phyloP scores from a whole-genome alignment of 2,888 invertebrate genomes.

The Diabrotica balteata region DNA sequence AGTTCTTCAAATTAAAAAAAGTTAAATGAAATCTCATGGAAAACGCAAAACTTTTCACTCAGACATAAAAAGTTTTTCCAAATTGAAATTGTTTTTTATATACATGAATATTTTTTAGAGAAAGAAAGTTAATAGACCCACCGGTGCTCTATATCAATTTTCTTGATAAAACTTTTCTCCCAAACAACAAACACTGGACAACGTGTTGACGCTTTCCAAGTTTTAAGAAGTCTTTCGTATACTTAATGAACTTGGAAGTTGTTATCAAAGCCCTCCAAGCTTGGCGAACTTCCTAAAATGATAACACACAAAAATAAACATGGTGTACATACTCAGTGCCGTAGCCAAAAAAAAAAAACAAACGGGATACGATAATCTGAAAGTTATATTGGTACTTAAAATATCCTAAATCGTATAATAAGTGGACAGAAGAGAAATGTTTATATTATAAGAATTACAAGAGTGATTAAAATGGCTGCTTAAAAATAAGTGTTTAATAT shows the following conservation, averaged over 20 bases:
- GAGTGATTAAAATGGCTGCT: no score
- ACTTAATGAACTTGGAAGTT: slow-evolving; percentile 28
- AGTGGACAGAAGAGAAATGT: no score
- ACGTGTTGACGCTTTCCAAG: slow-evolving; percentile 22
- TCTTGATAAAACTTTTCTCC: slow-evolving; percentile 16
- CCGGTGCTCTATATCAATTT: slow-evolving; percentile 23
- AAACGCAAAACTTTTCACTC: slow-evolving; percentile 12
- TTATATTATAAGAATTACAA: no score
- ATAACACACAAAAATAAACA: slow-evolving; percentile 16
- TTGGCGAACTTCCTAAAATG: slow-evolving; percentile 10
- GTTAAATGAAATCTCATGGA: slow-evolving; percentile 17
- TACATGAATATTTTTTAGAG: slow-evolving; percentile 8
- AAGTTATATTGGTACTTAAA: no score
- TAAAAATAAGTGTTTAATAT: no score
- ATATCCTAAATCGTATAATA: no score
- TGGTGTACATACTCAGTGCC: not conserved
- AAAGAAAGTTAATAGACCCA: slow-evolving; percentile 18
- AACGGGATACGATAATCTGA: no score
- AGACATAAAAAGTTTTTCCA: slow-evolving; percentile 9
- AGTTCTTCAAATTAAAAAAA: slow-evolving; percentile 2
- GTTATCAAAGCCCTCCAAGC: slow-evolving; percentile 28
- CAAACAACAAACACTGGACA: slow-evolving; percentile 21
- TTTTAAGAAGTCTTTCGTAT: slow-evolving; percentile 24
- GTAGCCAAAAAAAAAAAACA: no score
- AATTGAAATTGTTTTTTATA: slow-evolving; percentile 19